A percentile compares a stretch with the other conserved stretches of the same genome.
phyloP scores from a whole-genome alignment of 2,888 invertebrate species.

The Anodontia alba region DNA sequence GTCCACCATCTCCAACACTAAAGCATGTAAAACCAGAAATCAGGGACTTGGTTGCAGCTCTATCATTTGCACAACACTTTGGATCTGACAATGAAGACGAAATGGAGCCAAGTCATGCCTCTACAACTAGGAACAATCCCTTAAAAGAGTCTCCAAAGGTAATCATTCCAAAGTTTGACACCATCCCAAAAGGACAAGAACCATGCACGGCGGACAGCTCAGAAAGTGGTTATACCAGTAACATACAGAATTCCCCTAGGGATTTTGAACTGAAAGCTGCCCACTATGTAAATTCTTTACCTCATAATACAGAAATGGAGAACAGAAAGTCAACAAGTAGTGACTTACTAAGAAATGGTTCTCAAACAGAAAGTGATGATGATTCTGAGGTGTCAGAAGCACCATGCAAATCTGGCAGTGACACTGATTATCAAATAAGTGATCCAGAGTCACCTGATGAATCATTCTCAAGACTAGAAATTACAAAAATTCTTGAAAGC shows the following conservation, averaged over 20 bases:
- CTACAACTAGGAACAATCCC: background rate
- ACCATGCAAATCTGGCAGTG: conserved; percentile 55
- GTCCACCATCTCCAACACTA: background rate
- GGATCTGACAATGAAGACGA: background rate
- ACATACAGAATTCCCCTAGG: conserved; percentile 46
- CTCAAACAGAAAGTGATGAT: conserved; percentile 43
- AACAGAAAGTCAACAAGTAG: conserved; percentile 34
- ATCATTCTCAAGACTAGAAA: conserved; percentile 46
- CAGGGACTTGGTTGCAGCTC: background rate
- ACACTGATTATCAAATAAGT: conserved; percentile 38
- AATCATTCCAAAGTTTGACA: conserved; percentile 23
- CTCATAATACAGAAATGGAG: conserved; percentile 51
- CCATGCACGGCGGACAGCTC: conserved; percentile 42
- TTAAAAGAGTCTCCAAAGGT: background rate
- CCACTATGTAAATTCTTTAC: conserved; percentile 60
- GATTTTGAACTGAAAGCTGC: conserved; percentile 50
- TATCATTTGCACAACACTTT: background rate
- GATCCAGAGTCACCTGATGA: conserved; percentile 23
- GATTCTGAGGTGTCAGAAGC: conserved; percentile 35
- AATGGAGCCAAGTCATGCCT: background rate
- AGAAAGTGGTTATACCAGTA: conserved; percentile 59
- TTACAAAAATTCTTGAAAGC: conserved; percentile 54
- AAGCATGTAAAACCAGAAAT: background rate
- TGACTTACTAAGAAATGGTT: conserved; percentile 44
- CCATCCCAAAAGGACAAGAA: background rate